A percentile compares a stretch with the other conserved stretches of the same genome.
Conservation (phyloP, 2,113 vertebrate species). For the Pithys albifrons region DNA sequence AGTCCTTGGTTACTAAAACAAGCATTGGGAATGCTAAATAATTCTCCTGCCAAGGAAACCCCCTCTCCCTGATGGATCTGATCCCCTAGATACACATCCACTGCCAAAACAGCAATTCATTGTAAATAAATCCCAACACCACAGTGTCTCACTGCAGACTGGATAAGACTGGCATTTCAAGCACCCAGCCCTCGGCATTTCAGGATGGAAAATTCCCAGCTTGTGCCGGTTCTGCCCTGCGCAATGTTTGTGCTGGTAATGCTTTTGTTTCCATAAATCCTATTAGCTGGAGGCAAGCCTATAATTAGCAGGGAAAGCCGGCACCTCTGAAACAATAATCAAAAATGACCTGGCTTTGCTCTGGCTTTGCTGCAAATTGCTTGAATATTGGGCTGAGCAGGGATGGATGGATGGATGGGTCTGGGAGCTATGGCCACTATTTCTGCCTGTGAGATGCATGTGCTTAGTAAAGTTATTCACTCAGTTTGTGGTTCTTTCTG, state of each 20-base stretch:
- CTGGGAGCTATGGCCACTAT: not conserved
- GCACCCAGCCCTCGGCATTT: not conserved
- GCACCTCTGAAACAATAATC: conserved; percentile 14
- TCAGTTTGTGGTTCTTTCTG: not conserved
- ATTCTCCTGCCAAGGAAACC: not conserved
- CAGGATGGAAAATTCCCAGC: conserved; percentile 50
- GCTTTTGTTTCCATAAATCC: conserved; percentile 49
- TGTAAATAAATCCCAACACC: not conserved
- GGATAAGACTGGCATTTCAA: not conserved
- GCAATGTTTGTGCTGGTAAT: not conserved
- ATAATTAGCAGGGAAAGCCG: conserved; percentile 30
- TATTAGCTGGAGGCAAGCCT: conserved; percentile 47
- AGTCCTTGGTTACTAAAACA: not conserved
- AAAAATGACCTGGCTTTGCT: not conserved
- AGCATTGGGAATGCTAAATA: not conserved
- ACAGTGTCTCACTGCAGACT: not conserved
- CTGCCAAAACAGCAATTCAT: not conserved
- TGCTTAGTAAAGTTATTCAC: not conserved
- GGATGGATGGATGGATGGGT: not conserved
- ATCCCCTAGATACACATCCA: not conserved
- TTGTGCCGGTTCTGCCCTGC: fast-evolving
- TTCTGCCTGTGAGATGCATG: fast-evolving
- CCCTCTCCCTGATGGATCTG: not conserved
- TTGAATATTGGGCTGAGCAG: not conserved
- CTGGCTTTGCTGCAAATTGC: not conserved